Evolutionary conservation across 2,888 invertebrate species (phyloP).

Genomic region (Octodonta nipae): DNA sequence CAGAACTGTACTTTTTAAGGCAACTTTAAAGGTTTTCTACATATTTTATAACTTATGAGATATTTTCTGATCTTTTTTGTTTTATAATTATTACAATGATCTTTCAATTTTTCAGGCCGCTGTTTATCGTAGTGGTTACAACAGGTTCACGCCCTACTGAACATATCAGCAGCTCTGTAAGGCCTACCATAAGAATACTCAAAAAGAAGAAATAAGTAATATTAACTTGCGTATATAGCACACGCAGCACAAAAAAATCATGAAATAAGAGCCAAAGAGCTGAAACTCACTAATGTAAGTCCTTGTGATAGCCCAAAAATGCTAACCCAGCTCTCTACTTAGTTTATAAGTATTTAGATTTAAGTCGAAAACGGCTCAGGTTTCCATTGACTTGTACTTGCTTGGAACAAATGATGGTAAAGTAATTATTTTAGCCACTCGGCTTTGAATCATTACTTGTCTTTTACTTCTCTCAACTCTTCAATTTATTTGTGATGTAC

Average conservation of each 20-base stretch:
- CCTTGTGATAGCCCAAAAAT: conserved; percentile 33
- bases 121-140: conserved; percentile 86
- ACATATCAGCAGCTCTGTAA: conserved; percentile 34
- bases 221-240: conserved; percentile 31
- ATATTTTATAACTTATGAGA: no score
- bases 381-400: conserved; percentile 31
- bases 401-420: no score
- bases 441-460: no score
- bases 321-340: conserved; percentile 35
- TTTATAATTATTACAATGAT: no score
- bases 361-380: conserved; percentile 3
- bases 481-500: no score
- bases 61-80: no score
- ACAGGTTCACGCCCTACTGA: conserved; percentile 88
- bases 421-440: no score
- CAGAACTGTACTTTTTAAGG: no score
- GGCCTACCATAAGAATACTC: conserved; percentile 24
- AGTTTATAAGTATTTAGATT: conserved; percentile 18
- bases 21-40: no score
- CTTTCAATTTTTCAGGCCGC: conserved; percentile 57
- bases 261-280: conserved; percentile 32
- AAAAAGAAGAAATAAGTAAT: conserved; percentile 19
- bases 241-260: conserved; percentile 29
- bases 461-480: no score
- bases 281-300: conserved; percentile 35